Percentiles rank a stretch among this genome's conserved stretches.
phyloP scores from a whole-genome alignment of 2,888 invertebrate genomes.

The Lamellibrachia satsuma region DNA sequence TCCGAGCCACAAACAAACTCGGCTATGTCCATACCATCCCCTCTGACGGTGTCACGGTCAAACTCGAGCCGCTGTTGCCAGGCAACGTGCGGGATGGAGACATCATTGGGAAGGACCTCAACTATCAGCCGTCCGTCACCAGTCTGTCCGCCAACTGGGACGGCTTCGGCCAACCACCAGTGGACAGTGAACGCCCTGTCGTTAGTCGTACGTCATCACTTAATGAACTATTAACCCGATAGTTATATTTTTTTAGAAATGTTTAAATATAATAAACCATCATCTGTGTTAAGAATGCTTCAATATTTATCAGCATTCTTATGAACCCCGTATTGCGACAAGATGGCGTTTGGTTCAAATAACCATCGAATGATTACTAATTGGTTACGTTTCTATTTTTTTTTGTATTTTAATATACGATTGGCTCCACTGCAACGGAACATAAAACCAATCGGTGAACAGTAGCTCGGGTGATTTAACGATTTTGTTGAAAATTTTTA shows the following conservation, averaged over 20 bases:
- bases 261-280: too few relatives aligned
- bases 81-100: slow-evolving; percentile 50
- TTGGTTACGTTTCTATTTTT: background rate
- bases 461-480: background rate
- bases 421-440: background rate
- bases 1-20: slow-evolving; percentile 47
- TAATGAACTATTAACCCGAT: background rate
- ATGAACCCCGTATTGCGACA: too few relatives aligned
- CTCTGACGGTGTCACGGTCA: slow-evolving; percentile 50
- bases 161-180: slow-evolving; percentile 45
- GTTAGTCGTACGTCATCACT: background rate
- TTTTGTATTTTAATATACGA: background rate
- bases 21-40: slow-evolving; percentile 46
- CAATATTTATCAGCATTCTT: too few relatives aligned
- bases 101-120: slow-evolving; percentile 46
- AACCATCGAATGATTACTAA: too few relatives aligned
- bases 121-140: slow-evolving; percentile 41
- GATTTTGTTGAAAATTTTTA: too few relatives aligned
- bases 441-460: background rate
- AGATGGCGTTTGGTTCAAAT: too few relatives aligned
- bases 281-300: too few relatives aligned
- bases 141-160: slow-evolving; percentile 52
- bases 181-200: background rate
- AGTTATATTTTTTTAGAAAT: background rate
- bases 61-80: slow-evolving; percentile 49